Evolutionary conservation across 2,888 invertebrate genomes (phyloP).

Genomic region (Aspidapion aeneum): DNA sequence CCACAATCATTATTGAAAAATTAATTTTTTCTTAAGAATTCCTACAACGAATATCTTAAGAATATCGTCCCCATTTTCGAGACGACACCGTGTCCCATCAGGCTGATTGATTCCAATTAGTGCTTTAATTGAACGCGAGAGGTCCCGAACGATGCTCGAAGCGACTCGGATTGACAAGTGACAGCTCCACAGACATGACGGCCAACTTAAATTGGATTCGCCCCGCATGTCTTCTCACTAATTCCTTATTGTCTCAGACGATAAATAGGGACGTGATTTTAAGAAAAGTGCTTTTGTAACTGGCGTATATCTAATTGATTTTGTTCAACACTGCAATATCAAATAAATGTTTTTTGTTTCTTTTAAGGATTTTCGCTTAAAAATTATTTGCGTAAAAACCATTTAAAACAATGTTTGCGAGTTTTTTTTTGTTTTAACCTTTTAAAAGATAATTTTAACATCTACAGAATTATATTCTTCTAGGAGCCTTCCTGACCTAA

Average conservation of each 20-base stretch:
- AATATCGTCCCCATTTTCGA: neutral
- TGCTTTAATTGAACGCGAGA: conserved; percentile 27
- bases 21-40: neutral
- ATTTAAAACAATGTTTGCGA: too few species aligned
- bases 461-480: too few species aligned
- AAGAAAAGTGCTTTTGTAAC: neutral
- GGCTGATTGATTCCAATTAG: conserved; percentile 29
- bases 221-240: neutral
- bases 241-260: conserved; percentile 1
- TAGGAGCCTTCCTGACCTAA: too few species aligned
- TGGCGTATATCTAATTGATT: too few species aligned
- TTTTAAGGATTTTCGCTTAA: too few species aligned
- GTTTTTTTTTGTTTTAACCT: too few species aligned
- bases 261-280: neutral
- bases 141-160: conserved; percentile 23
- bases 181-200: conserved; percentile 29
- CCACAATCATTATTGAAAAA: too few species aligned
- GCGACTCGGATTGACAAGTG: conserved; percentile 38
- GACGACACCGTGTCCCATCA: conserved; percentile 7
- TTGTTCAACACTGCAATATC: too few species aligned
- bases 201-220: conserved; percentile 29
- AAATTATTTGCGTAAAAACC: too few species aligned
- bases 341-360: too few species aligned
- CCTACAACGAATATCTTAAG: neutral
- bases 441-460: too few species aligned